Evolutionary conservation across 2,888 invertebrate species (phyloP), one percentile per base, ranked within the genome.

Genomic region (Spicauda simplicius): DNA sequence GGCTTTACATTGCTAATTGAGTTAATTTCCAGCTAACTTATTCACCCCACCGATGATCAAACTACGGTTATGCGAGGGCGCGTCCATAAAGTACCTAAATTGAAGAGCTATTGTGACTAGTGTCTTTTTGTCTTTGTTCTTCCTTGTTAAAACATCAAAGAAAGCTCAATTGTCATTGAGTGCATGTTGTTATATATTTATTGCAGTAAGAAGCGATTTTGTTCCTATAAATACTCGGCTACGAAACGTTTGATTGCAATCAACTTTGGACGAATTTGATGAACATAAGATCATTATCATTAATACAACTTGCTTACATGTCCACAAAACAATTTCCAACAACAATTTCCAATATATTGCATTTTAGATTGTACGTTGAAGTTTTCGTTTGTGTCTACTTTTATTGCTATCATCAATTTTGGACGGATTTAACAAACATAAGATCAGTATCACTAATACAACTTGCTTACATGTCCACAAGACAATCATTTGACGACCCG

Each of bases 11-110:
- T 57, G 72, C 80, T 86, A 86, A 87, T 82, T 79, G 85, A 78
- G 79, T 79, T 85, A 86, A 84, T 64, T 64, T 56, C 50, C 64
- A 37, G 16, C 58, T 64, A 14, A 50, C 57, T 30, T 77, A 83
- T 88, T 80, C 90, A 88, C 87, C 88, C 82, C 80, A 37, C 72
- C 56, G 62, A 77, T 75, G 81, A 84, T 84, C 81, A 83, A 84
- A 81, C 80, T 74, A 69, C 64, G 69, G 74, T 74, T 83, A 81
- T 81, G 79, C 81, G 73, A 71, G 70, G 75, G 70, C 72, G 74
- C 73, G 70, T 77, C 81, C 87, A 88, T 83, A 82, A 86, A 80
- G 79, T 79, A 86, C 66, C 63, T 80, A 84, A 86, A 84, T 85
- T 84, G 80, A 79, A 88, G 88, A 67, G 76, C 68, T 79, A 80